Base-by-base conservation (phyloP, 2,888 invertebrate species). In the Alcis repandata region DNA sequence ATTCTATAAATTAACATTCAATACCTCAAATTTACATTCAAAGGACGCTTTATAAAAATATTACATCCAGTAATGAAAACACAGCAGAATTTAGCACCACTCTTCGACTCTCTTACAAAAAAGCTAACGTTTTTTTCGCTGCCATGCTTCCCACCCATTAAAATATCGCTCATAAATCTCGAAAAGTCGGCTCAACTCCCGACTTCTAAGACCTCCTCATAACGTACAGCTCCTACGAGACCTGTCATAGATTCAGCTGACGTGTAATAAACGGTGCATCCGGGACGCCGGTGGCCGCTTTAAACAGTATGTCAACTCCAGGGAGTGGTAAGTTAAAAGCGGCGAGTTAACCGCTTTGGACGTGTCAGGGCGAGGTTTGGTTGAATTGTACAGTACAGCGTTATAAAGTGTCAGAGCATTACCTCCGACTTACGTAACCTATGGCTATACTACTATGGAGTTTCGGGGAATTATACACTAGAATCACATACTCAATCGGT, bases 241-340 rank as follows among this genome's bases (percentile, higher is more conserved):
- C 40, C 40, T 45, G 53, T 53, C 68, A 54, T 60, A 67, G 53
- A 60, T 64, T 67, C 66, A 56, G 56, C 72, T 64, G 58, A 62
- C 63, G 62, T 46, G 59, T 68, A 61, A 69, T 70, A 69, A 70
- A 74, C 60, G 67, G 59, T 67, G 64, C 73, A 68, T 58, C 56
- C 56, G 69, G 64, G 67, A 61, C 63, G 59, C 4, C 13, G 15
- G 3, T 27, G 27, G 2, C 27, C 27, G 1, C 22, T 46, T 10
- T 32, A 2, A 13, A 51, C 63, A 57, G 63, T 63, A 63, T 32
- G 27, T 3, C 48, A 48, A 48, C 48, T 48, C 15, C 13, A 46
- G 22, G 22, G 46, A 22, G 45, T 13, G 20, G 45, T 13, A 6
- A 22, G 45, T 13, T 45, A 20, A 4, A 1, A 10, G 10, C 13